Conservation (phyloP, 2,888 invertebrate species). For the Nemurella pictetii region DNA sequence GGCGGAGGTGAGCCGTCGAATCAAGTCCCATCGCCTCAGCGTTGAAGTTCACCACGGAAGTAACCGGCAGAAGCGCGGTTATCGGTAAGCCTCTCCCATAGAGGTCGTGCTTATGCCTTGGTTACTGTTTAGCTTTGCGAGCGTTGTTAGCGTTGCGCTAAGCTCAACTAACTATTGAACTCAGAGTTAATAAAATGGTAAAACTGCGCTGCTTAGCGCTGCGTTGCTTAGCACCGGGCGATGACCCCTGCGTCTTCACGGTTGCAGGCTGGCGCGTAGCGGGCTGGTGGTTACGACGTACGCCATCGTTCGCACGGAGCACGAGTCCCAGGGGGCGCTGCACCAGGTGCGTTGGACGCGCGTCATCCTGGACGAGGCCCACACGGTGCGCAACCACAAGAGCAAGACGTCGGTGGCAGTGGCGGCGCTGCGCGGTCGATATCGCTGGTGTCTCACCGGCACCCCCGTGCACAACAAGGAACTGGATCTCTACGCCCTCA, state of each 20-base stretch:
- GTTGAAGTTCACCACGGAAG: conserved; percentile 81
- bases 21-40: conserved; percentile 62
- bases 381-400: conserved; percentile 87
- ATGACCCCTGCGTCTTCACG: background rate
- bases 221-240: background rate
- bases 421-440: conserved; percentile 62
- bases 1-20: conserved; percentile 70
- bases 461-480: conserved; percentile 96
- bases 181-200: too few relatives aligned
- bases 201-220: too few relatives aligned
- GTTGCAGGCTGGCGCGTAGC: conserved; percentile 61
- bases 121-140: too few relatives aligned
- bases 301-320: conserved; percentile 68
- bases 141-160: too few relatives aligned
- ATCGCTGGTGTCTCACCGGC: conserved; percentile 87
- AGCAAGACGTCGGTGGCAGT: conserved; percentile 72
- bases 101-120: too few relatives aligned
- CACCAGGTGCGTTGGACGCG: conserved; percentile 79
- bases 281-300: conserved; percentile 93
- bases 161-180: too few relatives aligned
- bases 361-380: conserved; percentile 91
- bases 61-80: conserved; percentile 66
- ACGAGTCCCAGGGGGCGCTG: conserved; percentile 58
- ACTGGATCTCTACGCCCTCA: conserved; percentile 74
- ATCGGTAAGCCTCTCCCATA: conserved; percentile 48